Conservation (phyloP, 2,113 vertebrate genomes). For the Pristiophorus japonicus region DNA sequence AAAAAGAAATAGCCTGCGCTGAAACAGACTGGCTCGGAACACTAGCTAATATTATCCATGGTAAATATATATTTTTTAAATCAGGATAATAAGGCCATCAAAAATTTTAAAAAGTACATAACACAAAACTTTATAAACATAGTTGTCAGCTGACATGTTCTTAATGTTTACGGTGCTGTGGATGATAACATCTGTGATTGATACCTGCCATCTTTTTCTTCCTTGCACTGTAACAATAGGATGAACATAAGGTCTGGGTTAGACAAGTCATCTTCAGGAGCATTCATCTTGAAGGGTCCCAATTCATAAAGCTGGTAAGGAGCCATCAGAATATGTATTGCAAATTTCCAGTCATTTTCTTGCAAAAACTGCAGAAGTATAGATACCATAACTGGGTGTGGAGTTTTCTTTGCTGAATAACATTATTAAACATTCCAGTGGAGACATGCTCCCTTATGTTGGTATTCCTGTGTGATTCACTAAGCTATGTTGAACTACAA, state of each 20-base stretch:
- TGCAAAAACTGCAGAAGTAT: neutral
- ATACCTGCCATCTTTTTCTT: too few species aligned
- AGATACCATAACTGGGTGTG: neutral
- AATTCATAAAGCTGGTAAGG: neutral
- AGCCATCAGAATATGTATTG: neutral
- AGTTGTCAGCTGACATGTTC: neutral
- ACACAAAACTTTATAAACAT: neutral
- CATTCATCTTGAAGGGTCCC: neutral
- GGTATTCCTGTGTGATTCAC: neutral
- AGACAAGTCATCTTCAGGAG: neutral
- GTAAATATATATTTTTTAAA: neutral
- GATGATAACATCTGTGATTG: neutral
- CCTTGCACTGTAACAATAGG: neutral
- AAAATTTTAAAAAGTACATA: neutral
- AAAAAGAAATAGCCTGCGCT: neutral
- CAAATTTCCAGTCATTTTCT: neutral
- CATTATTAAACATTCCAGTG: slow-evolving; percentile 8
- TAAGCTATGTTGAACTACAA: neutral
- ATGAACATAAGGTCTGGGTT: neutral
- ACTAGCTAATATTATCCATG: neutral
- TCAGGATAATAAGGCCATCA: neutral
- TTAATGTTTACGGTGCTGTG: neutral
- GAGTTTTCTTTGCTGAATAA: neutral
- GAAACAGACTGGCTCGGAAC: neutral
- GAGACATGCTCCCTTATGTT: neutral